Evolutionary conservation across 2,797 vertebrate genomes (phyloP).

Genomic region (Cryptoprocta ferox): DNA sequence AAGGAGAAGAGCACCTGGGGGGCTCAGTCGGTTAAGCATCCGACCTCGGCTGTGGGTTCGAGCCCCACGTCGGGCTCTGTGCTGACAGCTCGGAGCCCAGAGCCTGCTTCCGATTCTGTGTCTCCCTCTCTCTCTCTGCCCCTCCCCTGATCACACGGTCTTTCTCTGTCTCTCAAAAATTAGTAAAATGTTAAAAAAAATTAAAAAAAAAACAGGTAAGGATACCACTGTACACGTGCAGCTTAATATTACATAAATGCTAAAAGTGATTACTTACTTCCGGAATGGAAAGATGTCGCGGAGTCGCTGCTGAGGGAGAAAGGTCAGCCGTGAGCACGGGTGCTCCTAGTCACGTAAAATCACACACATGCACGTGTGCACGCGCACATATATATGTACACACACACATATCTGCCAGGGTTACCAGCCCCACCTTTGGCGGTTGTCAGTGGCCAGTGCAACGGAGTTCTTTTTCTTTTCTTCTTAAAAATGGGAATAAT

Average conservation of each 20-base stretch:
- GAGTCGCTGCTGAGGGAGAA: not conserved
- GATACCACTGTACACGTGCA: not conserved
- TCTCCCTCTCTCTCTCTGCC: too few relatives aligned
- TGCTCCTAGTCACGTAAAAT: not conserved
- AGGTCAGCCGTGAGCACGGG: not conserved
- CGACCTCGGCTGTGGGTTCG: too few relatives aligned
- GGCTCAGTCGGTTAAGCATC: too few relatives aligned
- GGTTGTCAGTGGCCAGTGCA: not conserved
- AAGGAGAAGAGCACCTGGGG: not conserved
- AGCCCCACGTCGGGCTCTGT: too few relatives aligned
- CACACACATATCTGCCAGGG: not conserved
- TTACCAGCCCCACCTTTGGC: not conserved
- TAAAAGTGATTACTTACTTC: not conserved
- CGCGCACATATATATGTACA: rapidly evolving
- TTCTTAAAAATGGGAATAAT: not conserved
- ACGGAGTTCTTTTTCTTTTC: not conserved
- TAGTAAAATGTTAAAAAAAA: too few relatives aligned
- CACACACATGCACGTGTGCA: too few relatives aligned
- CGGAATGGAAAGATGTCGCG: not conserved
- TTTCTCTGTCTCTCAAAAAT: too few relatives aligned
- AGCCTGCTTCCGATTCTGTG: too few relatives aligned
- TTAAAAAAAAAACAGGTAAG: not conserved
- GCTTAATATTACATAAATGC: not conserved
- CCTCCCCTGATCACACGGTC: too few relatives aligned
- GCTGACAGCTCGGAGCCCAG: too few relatives aligned